Base-by-base conservation (phyloP, 2,797 vertebrate species). In the Chiroxiphia lanceolata region DNA sequence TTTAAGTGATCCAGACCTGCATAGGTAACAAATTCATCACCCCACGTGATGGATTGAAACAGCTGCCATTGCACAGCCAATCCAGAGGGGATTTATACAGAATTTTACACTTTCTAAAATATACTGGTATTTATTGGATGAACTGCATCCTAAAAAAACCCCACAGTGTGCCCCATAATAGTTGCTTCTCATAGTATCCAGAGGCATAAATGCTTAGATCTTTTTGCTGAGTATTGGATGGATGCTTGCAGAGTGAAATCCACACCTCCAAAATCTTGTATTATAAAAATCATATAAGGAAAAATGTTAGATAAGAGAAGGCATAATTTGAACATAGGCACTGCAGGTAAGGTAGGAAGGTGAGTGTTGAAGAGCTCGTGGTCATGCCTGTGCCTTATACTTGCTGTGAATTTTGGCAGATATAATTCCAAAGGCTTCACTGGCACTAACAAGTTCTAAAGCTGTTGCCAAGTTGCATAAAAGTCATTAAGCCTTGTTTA, bases 401-500 rank as follows among this genome's bases (percentile, higher is more conserved):
- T 75, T 22, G 54, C 38, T 67, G 59, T 15, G 40, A 1, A 61
- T 84, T 84, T 48, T 81, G 86, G 36, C 65, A 81, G 61, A 56
- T 88, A 2, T 0, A n/a, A 34, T 74, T 67, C 60, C 15, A 16
- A 44, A 71, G 34, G 6, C 64, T 85, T 71, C 59, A 18, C 8
- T 83, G 82, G 33, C 71, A 45, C 57, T 80, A 59, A 48, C 26
- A 42, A 87, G 64, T 76, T 77, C 63, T 56, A 22, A 67, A 83
- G 21, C 25, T 63, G n/a, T 87, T 80, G 71, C 84, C 84, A 92
- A 77, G 21, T 70, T 77, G 68, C 38, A 53, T 68, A 50, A 26
- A 91, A 94, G 74, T 92, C 79, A 87, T 91, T 89, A 94, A 89
- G 57, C 72, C 53, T 68, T 15, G 33, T 80, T 94, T 90, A n/a